Conservation (phyloP, 2,113 vertebrate genomes). For the Cebidichthys violaceus region DNA sequence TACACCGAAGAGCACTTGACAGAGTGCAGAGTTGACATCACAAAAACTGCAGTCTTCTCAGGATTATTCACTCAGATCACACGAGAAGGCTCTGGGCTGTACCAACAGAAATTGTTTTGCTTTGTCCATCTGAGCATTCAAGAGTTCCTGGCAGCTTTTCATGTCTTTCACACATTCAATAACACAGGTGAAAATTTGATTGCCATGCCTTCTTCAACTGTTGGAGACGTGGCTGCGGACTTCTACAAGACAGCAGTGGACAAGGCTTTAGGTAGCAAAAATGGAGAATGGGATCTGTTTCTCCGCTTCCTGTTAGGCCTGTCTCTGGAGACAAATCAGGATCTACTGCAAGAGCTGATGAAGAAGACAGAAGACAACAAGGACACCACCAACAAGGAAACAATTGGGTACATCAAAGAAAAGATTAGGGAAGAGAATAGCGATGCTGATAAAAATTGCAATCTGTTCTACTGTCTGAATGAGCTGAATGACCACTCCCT, state of each 20-base stretch:
- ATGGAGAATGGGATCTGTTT: slow-evolving; percentile 66
- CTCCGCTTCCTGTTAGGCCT: slow-evolving; percentile 65
- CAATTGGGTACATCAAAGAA: slow-evolving; percentile 55
- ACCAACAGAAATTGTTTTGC: slow-evolving; percentile 22
- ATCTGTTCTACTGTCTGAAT: slow-evolving; percentile 62
- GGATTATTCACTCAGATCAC: slow-evolving; percentile 58
- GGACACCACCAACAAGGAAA: not conserved
- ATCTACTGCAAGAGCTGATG: slow-evolving; percentile 25
- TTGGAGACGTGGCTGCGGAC: not conserved
- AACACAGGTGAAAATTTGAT: slow-evolving; percentile 49
- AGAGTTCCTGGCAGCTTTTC: slow-evolving; percentile 62
- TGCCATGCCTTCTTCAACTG: accelerated
- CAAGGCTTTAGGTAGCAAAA: slow-evolving; percentile 9
- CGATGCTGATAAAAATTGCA: slow-evolving; percentile 41
- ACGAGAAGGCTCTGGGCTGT: not conserved
- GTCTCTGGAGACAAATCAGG: slow-evolving; percentile 53
- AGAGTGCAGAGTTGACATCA: not conserved
- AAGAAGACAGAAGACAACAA: not conserved
- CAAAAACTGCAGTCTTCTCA: slow-evolving; percentile 46
- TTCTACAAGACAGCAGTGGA: slow-evolving; percentile 58
- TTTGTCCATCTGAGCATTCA: slow-evolving; percentile 67
- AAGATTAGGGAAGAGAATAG: not conserved
- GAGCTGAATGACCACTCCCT: slow-evolving; percentile 57
- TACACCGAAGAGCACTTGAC: not conserved
- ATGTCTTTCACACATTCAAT: not conserved